Evolutionary conservation across 2,797 vertebrate genomes (phyloP), one percentile per base, ranked within the genome.

Genomic region (Myotis myotis): DNA sequence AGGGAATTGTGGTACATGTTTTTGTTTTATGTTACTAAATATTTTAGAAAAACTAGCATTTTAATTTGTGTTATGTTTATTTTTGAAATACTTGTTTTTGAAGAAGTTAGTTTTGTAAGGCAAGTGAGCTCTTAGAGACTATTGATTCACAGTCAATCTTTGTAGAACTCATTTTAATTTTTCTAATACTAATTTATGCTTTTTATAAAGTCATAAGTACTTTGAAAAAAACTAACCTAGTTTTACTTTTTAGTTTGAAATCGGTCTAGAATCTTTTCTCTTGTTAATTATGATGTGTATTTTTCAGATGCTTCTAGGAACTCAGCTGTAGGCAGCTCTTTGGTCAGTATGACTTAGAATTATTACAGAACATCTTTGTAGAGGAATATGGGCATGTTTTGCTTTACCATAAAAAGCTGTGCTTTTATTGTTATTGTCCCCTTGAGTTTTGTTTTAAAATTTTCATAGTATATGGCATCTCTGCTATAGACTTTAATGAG

Each of bases 41-140:
- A 80, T 79, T 91, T 91, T 84, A 83, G 20, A 87, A 64, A 8
- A 95, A 89, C 19, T 64, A 70, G 2, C 33, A 86, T 94, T 93
- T 91, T 49, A 89, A 2, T 74, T 95, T 87, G 66, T 8, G 8
- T 71, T 71, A 70, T 64, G 66, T 93, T 94, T 49, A 60, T 49
- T 82, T 60, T 79, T 92, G 30, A 89, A 85, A 85, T 89, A 51
- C 17, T 30, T 76, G 5, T 82, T 80, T 89, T 84, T 85, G 30
- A 91, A 96, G 47, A 44, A 55, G 16, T 51, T 89, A 51, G 3
- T 94, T 10, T 85, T 84, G 36, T n/a, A 12, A 60, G 6, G 2
- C 17, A 71, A 55, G 36, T 93, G 30, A 71, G 30, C 20, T 76
- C 49, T 82, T 87, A 36, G 5, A 94, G 49, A 86, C 38, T 68